Base-by-base conservation (phyloP, 2,797 vertebrate genomes). In the Petrocephalus sullivani region DNA sequence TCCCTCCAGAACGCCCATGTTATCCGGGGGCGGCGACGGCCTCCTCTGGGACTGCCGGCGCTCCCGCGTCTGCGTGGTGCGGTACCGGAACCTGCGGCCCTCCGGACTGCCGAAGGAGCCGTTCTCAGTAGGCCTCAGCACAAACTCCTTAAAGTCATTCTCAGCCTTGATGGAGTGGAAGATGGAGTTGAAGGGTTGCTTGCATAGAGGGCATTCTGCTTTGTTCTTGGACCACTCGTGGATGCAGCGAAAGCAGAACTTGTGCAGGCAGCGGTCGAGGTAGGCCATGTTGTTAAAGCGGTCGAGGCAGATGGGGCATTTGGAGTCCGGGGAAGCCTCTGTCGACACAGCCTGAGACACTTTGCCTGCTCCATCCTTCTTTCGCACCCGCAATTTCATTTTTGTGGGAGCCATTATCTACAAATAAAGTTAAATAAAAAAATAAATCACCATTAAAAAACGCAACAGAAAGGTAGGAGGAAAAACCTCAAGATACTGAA, bases 161-260 rank as follows among this genome's bases (percentile, higher is more conserved):
- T 98, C 96, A 1, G 97, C 96, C 12, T 95, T 96, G 82, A 97
- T 96, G 0, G 96, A 97, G 93, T 98, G 97, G 89, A 97, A 95
- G 91, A 98, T 98, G 83, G 97, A 97, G 92, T 95, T 91, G 92
- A 98, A 98, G 0, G 97, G 97, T 75, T 98, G 97, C 90, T 98
- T 98, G 94, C 98, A 98, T 0, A 98, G 96, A 0, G 97, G 98
- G 87, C 97, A 98, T 91, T 98, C 97, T 0, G 97, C 97, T 94
- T 98, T 98, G 95, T 96, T 98, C 92, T 96, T 97, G 3, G 97
- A 97, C 98, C 97, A 98, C 89, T 98, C 97, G 23, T 96, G 97
- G 89, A 98, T 97, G 93, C 97, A 98, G 1, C 94, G 95, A 91
- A 98, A 98, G 91, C 98, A 98, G 93, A 98, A 98, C 89, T 96